phyloP scores from a whole-genome alignment of 2,797 vertebrate species.

The Chloroceryle amazona region DNA sequence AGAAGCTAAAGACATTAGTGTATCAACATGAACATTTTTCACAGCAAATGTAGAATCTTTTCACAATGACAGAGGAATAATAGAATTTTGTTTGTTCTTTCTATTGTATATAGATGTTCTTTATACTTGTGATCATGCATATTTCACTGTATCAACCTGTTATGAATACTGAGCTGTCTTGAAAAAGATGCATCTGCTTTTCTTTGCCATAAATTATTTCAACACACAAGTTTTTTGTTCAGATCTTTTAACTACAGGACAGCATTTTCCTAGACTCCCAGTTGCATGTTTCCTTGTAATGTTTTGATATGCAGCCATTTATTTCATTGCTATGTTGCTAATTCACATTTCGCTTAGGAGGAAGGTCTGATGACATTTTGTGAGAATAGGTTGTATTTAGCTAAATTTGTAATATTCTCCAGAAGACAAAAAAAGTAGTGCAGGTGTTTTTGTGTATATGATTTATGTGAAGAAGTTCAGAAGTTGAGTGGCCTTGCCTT shows the following conservation, averaged over 20 bases:
- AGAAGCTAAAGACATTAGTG: neutral
- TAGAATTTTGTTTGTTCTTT: neutral
- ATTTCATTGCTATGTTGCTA: neutral
- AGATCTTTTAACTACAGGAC: neutral
- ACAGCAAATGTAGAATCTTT: neutral
- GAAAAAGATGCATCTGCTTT: neutral
- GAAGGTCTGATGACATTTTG: neutral
- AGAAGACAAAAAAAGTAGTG: neutral
- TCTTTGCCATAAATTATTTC: neutral
- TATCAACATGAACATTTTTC: neutral
- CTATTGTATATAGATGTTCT: neutral
- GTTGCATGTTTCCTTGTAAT: neutral
- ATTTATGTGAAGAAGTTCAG: neutral
- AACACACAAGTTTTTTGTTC: neutral
- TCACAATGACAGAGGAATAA: neutral
- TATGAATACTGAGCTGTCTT: neutral
- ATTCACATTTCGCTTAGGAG: neutral
- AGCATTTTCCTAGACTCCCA: neutral
- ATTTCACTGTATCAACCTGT: neutral
- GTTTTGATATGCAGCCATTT: neutral
- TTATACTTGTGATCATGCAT: neutral
- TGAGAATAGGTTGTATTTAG: neutral
- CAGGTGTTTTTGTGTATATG: neutral
- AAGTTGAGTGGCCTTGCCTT: neutral
- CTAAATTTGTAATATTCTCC: neutral